Conservation (phyloP, 2,888 invertebrate species). For the Linyphia triangularis region DNA sequence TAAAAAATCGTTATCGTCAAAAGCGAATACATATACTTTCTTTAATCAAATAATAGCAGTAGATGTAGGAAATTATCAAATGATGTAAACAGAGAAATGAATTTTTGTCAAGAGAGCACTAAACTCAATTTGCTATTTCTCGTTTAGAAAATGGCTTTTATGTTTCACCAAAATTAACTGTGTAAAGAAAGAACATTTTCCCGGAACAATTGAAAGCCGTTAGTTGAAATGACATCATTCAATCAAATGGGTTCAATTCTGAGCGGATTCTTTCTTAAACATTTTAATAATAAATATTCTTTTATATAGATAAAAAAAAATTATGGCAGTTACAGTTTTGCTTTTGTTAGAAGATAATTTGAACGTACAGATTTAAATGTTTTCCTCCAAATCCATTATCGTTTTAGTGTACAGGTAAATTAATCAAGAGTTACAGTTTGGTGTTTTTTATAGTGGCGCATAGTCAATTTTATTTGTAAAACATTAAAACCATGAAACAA, state of each 20-base stretch:
- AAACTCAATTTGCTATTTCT: background rate
- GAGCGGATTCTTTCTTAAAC: background rate
- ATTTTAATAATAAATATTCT: too few relatives aligned
- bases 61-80: background rate
- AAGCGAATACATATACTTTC: background rate
- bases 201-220: background rate
- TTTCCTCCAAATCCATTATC: too few relatives aligned
- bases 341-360: too few relatives aligned
- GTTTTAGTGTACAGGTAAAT: too few relatives aligned
- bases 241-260: background rate
- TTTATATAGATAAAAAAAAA: too few relatives aligned
- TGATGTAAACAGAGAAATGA: background rate
- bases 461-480: too few relatives aligned
- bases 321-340: too few relatives aligned
- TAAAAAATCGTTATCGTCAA: background rate
- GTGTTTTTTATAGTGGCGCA: too few relatives aligned
- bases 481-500: too few relatives aligned
- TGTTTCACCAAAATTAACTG: background rate
- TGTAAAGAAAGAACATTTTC: background rate
- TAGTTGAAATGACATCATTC: background rate
- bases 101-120: background rate
- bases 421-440: too few relatives aligned
- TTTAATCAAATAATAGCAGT: background rate
- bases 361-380: too few relatives aligned
- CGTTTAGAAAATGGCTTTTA: slow-evolving; percentile 4